Evolutionary conservation across 2,797 vertebrate species (phyloP).

Genomic region (Moxostoma hubbsi): DNA sequence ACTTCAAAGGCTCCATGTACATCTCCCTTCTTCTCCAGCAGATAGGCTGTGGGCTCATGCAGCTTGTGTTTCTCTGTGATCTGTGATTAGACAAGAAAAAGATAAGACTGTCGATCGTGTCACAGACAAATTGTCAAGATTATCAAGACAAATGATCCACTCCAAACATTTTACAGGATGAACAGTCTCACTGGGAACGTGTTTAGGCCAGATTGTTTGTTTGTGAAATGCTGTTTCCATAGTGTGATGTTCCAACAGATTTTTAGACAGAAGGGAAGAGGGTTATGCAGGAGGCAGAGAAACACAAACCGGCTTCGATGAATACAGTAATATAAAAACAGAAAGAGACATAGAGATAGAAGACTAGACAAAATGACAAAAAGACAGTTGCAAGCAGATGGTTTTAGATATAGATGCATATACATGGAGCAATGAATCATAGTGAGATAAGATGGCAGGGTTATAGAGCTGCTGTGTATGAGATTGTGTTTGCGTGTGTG

Average conservation of each 20-base stretch:
- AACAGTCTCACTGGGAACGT: not conserved
- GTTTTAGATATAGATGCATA: slow-evolving; percentile 3
- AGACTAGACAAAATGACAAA: slow-evolving; percentile 14
- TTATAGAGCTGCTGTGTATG: slow-evolving; percentile 28
- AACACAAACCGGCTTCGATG: not conserved
- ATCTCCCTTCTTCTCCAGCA: slow-evolving; percentile 94
- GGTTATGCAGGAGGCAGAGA: slow-evolving; percentile 10
- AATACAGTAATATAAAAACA: slow-evolving; percentile 4
- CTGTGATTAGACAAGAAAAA: slow-evolving; percentile 68
- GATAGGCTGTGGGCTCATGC: slow-evolving; percentile 86
- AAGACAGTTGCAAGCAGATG: slow-evolving; percentile 2
- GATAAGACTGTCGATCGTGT: slow-evolving; percentile 13
- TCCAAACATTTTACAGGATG: not conserved
- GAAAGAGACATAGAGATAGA: not conserved
- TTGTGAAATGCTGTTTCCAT: not conserved
- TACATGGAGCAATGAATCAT: slow-evolving; percentile 5
- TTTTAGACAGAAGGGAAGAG: slow-evolving; percentile 21
- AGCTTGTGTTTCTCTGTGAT: slow-evolving; percentile 86
- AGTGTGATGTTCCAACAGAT: slow-evolving; percentile 10
- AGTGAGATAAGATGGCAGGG: slow-evolving; percentile 30
- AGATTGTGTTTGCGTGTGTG: not conserved
- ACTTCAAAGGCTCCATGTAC: slow-evolving; percentile 88
- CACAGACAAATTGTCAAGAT: slow-evolving; percentile 23
- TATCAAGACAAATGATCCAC: slow-evolving; percentile 16
- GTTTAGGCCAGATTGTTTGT: slow-evolving; percentile 9